A percentile compares a stretch with the other conserved stretches of the same genome.
Evolutionary conservation across 1,140 invertebrate genomes (phyloP).

Genomic region (Drosophila yakuba): DNA sequence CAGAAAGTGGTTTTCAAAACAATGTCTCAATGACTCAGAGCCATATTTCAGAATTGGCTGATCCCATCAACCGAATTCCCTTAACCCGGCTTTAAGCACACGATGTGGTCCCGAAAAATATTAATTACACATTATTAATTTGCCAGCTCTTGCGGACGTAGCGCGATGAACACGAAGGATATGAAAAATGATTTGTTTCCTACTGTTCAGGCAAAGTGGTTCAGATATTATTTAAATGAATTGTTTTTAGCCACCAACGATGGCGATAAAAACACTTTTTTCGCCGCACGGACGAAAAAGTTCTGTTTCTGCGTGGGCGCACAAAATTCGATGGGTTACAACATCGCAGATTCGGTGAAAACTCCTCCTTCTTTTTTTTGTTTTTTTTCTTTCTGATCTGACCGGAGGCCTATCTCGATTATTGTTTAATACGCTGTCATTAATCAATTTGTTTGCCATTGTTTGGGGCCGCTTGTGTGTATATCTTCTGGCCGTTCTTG

Average conservation of each 20-base stretch:
- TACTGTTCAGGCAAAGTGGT: conserved; percentile 57
- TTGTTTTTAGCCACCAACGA: conserved; percentile 64
- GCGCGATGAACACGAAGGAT: conserved; percentile 53
- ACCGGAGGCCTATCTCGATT: conserved; percentile 76
- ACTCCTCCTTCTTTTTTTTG: conserved; percentile 2
- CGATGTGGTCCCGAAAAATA: conserved; percentile 47
- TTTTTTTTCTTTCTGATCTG: conserved; percentile 17
- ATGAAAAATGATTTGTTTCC: conserved; percentile 81
- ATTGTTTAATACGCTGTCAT: conserved; percentile 82
- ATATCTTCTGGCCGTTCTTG: conserved; percentile 39
- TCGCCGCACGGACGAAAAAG: conserved; percentile 32
- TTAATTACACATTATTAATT: conserved; percentile 82
- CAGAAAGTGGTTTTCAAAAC: background rate
- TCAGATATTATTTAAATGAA: conserved; percentile 80
- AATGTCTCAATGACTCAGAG: conserved; percentile 18
- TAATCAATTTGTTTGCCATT: conserved; percentile 83
- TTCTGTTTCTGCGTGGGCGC: conserved; percentile 67
- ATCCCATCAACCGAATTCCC: conserved; percentile 4
- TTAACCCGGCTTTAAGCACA: background rate
- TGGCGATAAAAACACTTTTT: conserved; percentile 44
- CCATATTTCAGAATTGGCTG: conserved; percentile 5
- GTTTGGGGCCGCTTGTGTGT: conserved; percentile 57
- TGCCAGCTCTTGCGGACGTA: conserved; percentile 50
- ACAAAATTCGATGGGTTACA: conserved; percentile 41
- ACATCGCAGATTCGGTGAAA: conserved; percentile 19